Conservation (phyloP, 2,888 invertebrate genomes). For the Liposcelis brunnea region DNA sequence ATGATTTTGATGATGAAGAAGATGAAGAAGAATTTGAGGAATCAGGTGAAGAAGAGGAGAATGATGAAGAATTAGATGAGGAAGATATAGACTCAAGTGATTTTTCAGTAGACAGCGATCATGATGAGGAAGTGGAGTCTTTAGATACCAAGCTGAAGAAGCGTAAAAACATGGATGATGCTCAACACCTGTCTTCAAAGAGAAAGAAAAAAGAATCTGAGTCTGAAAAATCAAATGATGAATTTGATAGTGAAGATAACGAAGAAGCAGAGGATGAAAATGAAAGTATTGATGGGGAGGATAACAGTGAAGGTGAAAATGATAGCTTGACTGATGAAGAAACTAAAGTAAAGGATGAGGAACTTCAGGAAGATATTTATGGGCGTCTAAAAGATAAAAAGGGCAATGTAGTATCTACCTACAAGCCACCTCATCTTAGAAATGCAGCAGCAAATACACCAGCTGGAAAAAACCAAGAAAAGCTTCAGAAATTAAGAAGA, state of each 20-base stretch:
- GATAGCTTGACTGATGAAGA: conserved; percentile 13
- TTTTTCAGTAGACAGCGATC: conserved; percentile 15
- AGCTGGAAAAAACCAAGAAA: conserved; percentile 32
- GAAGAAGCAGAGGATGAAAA: conserved; percentile 15
- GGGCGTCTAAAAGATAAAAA: conserved; percentile 65
- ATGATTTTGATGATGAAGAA: conserved; percentile 19
- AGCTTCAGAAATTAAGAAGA: conserved; percentile 47
- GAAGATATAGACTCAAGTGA: conserved; percentile 13
- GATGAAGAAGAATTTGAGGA: conserved; percentile 15
- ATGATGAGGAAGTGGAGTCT: conserved; percentile 15
- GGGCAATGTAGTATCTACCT: conserved; percentile 61
- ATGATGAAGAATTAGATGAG: conserved; percentile 12
- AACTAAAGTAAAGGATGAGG: conserved; percentile 18
- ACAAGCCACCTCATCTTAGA: conserved; percentile 69
- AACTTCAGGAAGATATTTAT: conserved; percentile 80
- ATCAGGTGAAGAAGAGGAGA: conserved; percentile 13
- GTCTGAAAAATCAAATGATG: conserved; percentile 4
- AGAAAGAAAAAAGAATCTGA: conserved; percentile 11
- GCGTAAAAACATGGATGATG: conserved; percentile 8
- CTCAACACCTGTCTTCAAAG: not conserved
- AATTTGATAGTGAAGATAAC: conserved; percentile 2
- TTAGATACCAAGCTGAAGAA: conserved; percentile 9
- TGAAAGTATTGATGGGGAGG: conserved; percentile 18
- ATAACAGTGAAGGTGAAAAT: conserved; percentile 13
- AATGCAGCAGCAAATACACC: conserved; percentile 31